Evolutionary conservation across 2,797 vertebrate species (phyloP).

Genomic region (Malacoraja senta): DNA sequence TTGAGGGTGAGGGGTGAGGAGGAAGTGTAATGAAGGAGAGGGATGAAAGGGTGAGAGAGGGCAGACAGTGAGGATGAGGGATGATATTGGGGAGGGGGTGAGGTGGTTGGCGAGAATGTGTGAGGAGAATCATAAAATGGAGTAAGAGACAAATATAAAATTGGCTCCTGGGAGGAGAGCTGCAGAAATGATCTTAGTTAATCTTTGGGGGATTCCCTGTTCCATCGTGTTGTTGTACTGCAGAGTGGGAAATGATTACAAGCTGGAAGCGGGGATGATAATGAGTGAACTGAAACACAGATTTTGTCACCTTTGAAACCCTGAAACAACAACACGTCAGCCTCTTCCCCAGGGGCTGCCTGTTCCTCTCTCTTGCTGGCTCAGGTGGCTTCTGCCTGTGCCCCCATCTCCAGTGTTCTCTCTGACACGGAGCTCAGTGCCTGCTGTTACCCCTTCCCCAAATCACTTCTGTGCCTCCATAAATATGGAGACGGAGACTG

Average conservation of each 20-base stretch:
- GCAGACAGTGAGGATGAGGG: too few relatives aligned
- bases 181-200: background rate
- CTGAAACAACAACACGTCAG: background rate
- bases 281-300: conserved; percentile 17
- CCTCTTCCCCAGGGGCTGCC: background rate
- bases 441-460: background rate
- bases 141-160: too few relatives aligned
- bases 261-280: conserved; percentile 7
- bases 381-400: background rate
- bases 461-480: background rate
- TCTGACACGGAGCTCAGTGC: background rate
- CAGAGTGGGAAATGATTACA: conserved; percentile 10
- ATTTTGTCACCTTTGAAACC: conserved; percentile 14
- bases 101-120: too few relatives aligned
- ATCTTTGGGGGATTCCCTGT: background rate
- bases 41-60: too few relatives aligned
- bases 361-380: background rate
- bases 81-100: too few relatives aligned
- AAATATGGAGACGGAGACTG: too few relatives aligned
- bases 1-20: too few relatives aligned
- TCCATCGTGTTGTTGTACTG: background rate
- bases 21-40: too few relatives aligned
- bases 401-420: background rate
- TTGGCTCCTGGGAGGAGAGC: background rate
- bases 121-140: too few relatives aligned